phyloP scores from a whole-genome alignment of 2,888 invertebrate genomes.

The Aphrophora alni region DNA sequence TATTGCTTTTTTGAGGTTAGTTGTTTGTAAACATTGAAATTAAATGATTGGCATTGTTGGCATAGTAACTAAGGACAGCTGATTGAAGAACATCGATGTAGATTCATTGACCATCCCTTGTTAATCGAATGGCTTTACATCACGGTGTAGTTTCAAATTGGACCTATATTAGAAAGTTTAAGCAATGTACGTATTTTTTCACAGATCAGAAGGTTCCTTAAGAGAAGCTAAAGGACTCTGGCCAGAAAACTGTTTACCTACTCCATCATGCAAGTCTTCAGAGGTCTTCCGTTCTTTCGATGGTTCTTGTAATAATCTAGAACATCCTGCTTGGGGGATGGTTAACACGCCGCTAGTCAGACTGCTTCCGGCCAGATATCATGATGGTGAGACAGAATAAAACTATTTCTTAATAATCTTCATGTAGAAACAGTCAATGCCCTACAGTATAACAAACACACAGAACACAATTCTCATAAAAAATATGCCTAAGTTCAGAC shows the following conservation, averaged over 20 bases:
- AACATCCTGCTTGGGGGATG: conserved; percentile 67
- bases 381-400: conserved; percentile 67
- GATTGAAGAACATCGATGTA: too few relatives aligned
- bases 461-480: too few relatives aligned
- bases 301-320: conserved; percentile 72
- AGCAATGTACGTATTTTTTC: neutral
- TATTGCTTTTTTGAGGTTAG: too few relatives aligned
- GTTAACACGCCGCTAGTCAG: conserved; percentile 71
- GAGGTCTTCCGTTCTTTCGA: conserved; percentile 66
- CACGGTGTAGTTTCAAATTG: too few relatives aligned
- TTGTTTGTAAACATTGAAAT: too few relatives aligned
- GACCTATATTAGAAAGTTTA: too few relatives aligned
- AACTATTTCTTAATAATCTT: neutral
- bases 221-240: neutral
- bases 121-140: too few relatives aligned
- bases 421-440: neutral
- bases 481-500: too few relatives aligned
- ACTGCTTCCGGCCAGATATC: conserved; percentile 69
- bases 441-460: too few relatives aligned
- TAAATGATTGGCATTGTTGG: too few relatives aligned
- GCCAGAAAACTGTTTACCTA: conserved; percentile 50
- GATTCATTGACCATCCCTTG: too few relatives aligned
- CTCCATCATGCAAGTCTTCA: conserved; percentile 63
- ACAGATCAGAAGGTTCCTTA: neutral
- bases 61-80: too few relatives aligned